Evolutionary conservation across 2,888 invertebrate species (phyloP), one percentile per base, ranked within the genome.

Genomic region (Machimus rusticus): DNA sequence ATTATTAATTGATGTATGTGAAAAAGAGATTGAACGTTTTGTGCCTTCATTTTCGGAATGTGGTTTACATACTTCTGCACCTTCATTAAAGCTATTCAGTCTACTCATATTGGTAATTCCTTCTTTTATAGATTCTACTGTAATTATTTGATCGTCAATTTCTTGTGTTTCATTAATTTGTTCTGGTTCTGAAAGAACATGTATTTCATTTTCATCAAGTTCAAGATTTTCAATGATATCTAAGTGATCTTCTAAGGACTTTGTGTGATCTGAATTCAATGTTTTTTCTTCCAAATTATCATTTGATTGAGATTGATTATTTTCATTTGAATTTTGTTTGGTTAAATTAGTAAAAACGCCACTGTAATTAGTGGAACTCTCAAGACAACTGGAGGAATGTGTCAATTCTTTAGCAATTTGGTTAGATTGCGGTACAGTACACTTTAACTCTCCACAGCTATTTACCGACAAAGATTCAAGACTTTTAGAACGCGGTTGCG

Each of bases 391-490:
- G 28, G 66, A 23, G 23, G 66, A 66, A 28, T 77, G 34, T n/a
- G n/a, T 31, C 37, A 77, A 19, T 34, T 34, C 77, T 37, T 37
- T 37, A 77, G 77, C 19, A 66, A 66, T 28, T 66, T 66, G 66
- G 66, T 66, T 66, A 66, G 12, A 28, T 66, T 66, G 66, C 66
- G 66, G 19, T n/a, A 19, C 28, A 66, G 66, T 66, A 77, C 46
- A 86, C 39, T 28, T 81, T 43, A 55, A 43, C 28, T 90, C 89
- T 86, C 87, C 86, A 31, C 91, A 90, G 89, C 90, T 92, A 93
- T 91, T 93, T 93, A 93, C 93, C 93, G 92, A 91, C 89, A 93
- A 89, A 79, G 92, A 92, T 90, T 92, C 93, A 51, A 92, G 90
- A 88, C 93, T 93, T 87, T 91, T 91, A 0, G 93, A 93, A 34